Base-by-base conservation (phyloP, 2,113 vertebrate species). In the Varanus salvator region DNA sequence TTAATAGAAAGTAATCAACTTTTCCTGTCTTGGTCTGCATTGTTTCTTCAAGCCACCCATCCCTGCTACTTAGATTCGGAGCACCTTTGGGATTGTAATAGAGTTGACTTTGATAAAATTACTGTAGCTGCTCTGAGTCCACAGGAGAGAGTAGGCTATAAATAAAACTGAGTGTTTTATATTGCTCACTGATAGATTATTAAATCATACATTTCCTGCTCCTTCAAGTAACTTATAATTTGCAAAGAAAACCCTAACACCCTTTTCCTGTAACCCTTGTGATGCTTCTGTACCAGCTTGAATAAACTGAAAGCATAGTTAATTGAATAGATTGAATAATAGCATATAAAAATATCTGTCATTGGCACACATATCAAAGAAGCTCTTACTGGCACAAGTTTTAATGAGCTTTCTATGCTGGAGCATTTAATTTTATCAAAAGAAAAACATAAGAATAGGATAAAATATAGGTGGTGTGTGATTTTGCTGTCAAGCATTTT, bases 281-380 rank as follows among this genome's bases (percentile, higher is more conserved):
- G 3, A 19, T 60, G 64, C 0, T 72, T 77, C 57, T 78, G 19
- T 69, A 38, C 25, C 27, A 57, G 31, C n/a, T 77, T 85, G 71
- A 77, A 21, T 44, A 57, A 68, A 71, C 27, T 19, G 64, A 85
- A 90, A 85, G n/a, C 75, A 71, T 90, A 85, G 31, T 80, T 78
- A 85, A 57, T 71, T 69, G 74, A 85, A 68, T 48, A 69, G 4
- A 71, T 80, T 71, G n/a, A 76, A 34, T 77, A 69, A 68, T 66
- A 31, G 21, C 9, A 60, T 17, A 85, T 78, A 57, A 69, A 66
- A 80, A 80, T 69, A 15, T 69, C 44, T 80, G 71, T 48, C 31
- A 17, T 8, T 87, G 76, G 38, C 76, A 80, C 23, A 71, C 14
- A 82, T 81, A 82, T 29, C 25, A 54, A 48, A 29, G 77, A 78